Percentiles rank a stretch among this genome's conserved stretches.
Evolutionary conservation across 2,797 vertebrate species (phyloP).

Genomic region (Schizopygopsis malacanthus): DNA sequence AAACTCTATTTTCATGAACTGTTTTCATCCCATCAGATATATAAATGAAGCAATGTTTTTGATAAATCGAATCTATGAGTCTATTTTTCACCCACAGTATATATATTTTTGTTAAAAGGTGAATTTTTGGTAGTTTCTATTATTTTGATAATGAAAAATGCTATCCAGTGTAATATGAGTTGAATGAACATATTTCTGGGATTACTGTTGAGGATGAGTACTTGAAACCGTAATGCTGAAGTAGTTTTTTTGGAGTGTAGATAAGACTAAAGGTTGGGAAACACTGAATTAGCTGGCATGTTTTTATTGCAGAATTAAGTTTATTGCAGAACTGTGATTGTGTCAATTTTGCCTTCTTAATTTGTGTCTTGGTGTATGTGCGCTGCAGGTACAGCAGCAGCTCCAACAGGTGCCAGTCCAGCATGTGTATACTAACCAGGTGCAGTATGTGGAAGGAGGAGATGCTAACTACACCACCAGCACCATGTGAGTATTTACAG

Average conservation of each 20-base stretch:
- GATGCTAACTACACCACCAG: conserved; percentile 89
- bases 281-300: not conserved
- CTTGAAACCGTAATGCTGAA: not conserved
- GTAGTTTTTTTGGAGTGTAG: not conserved
- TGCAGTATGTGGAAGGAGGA: conserved; percentile 92
- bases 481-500: conserved; percentile 85
- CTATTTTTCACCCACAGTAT: not conserved
- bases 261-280: conserved; percentile 19
- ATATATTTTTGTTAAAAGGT: not conserved
- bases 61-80: not conserved
- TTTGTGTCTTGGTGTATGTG: conserved; percentile 33
- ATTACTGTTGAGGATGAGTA: not conserved
- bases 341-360: not conserved
- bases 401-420: conserved; percentile 90
- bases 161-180: not conserved
- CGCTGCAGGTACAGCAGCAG: conserved; percentile 80
- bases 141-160: not conserved
- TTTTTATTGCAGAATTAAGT: not conserved
- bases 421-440: conserved; percentile 91
- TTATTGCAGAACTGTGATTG: not conserved
- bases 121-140: not conserved
- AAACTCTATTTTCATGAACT: no score
- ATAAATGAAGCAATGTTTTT: not conserved
- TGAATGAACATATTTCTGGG: not conserved
- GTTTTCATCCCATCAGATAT: no score